A percentile compares a stretch with the other conserved stretches of the same genome.
phyloP scores from a whole-genome alignment of 2,888 invertebrate genomes.

The Dorcus parallelipipedus region DNA sequence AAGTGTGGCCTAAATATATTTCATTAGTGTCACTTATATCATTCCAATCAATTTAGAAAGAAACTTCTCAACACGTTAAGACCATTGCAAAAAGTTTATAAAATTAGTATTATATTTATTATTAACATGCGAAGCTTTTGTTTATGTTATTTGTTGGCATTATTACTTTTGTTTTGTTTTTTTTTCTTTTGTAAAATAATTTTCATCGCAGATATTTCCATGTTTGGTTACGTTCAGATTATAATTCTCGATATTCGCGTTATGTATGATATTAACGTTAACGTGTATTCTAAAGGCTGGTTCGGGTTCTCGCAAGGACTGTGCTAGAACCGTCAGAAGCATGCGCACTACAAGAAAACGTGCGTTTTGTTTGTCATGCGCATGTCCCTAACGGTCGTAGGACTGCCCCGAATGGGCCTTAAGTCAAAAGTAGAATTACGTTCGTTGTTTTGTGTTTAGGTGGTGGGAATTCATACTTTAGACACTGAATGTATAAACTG shows the following conservation, averaged over 20 bases:
- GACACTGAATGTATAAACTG: slow-evolving; percentile 6
- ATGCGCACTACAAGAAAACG: too few species aligned
- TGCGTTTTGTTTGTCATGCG: too few species aligned
- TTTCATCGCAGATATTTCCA: not conserved
- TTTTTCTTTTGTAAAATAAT: not conserved
- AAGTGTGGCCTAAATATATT: too few species aligned
- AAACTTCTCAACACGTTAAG: not conserved
- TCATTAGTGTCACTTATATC: too few species aligned
- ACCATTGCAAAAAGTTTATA: not conserved
- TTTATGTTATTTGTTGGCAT: not conserved
- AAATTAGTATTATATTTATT: not conserved
- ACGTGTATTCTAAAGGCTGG: too few species aligned
- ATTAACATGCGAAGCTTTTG: not conserved
- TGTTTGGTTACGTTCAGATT: not conserved
- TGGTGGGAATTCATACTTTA: slow-evolving; percentile 7
- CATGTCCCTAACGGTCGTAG: too few species aligned
- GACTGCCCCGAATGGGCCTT: too few species aligned
- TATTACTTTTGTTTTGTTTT: not conserved
- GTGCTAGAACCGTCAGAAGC: too few species aligned
- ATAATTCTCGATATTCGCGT: too few species aligned
- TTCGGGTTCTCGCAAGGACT: too few species aligned
- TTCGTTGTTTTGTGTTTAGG: not conserved
- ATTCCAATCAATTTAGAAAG: not conserved
- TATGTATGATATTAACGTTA: too few species aligned
- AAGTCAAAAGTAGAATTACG: too few species aligned